A percentile compares a stretch with the other conserved stretches of the same genome.
phyloP scores from a whole-genome alignment of 2,113 vertebrate genomes.

The Zosterops borbonicus region DNA sequence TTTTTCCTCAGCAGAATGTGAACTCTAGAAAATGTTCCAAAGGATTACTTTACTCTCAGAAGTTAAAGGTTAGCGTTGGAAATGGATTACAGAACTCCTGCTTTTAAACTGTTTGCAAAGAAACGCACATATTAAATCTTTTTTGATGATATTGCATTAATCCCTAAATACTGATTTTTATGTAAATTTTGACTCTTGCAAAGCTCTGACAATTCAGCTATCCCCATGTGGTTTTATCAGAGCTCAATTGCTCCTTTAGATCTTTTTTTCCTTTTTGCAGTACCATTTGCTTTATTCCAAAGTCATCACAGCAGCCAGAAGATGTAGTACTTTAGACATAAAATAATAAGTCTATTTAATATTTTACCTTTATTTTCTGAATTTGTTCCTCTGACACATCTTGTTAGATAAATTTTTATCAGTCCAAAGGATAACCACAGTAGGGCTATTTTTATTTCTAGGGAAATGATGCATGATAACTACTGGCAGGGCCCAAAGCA shows the following conservation, averaged over 20 bases:
- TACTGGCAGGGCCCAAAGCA: neutral
- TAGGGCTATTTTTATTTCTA: slow-evolving; percentile 69
- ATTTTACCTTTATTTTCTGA: slow-evolving; percentile 65
- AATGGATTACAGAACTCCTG: slow-evolving; percentile 20
- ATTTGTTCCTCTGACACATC: slow-evolving; percentile 51
- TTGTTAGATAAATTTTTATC: slow-evolving; percentile 69
- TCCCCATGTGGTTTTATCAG: slow-evolving; percentile 48
- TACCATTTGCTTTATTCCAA: slow-evolving; percentile 51
- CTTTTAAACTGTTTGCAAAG: slow-evolving; percentile 65
- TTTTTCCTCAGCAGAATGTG: slow-evolving; percentile 3
- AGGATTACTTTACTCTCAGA: slow-evolving; percentile 50
- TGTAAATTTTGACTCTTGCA: slow-evolving; percentile 65
- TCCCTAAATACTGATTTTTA: slow-evolving; percentile 62
- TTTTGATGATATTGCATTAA: slow-evolving; percentile 66
- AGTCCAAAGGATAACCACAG: slow-evolving; percentile 60
- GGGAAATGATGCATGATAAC: slow-evolving; percentile 61
- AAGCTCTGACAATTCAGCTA: slow-evolving; percentile 43
- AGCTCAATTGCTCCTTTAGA: slow-evolving; percentile 50
- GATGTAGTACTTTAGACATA: slow-evolving; percentile 48
- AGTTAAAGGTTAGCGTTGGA: slow-evolving; percentile 63
- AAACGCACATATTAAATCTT: slow-evolving; percentile 57
- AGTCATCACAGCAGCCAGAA: slow-evolving; percentile 21
- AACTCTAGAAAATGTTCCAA: slow-evolving; percentile 50
- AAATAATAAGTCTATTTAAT: slow-evolving; percentile 51
- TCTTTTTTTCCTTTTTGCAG: slow-evolving; percentile 32